Base-by-base conservation (phyloP, 2,113 vertebrate genomes). In the Elephas maximus region DNA sequence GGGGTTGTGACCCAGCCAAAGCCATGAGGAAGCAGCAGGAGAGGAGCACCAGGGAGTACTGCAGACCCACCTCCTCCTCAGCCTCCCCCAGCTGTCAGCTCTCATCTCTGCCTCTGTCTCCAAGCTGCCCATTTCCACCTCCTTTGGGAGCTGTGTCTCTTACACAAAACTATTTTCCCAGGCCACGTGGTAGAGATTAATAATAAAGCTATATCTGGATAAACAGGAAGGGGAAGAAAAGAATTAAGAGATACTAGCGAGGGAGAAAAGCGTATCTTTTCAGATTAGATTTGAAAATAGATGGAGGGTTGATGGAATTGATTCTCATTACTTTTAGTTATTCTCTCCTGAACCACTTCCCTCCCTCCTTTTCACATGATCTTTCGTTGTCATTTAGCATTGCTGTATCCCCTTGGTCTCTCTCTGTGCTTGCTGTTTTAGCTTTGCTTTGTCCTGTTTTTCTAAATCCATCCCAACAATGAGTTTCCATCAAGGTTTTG, bases 171-270 rank as follows among this genome's bases (percentile, higher is more conserved):
- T 80, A 41, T 81, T 93, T 94, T 95, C 85, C 88, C 90, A 71
- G 88, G 85, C 57, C 51, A 62, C 60, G 86, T 5, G 0, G 44
- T 86, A 33, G 78, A 95, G 81, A 91, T 93, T 97, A 97, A 96
- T 96, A 97, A 97, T 90, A 95, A 48, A 80, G 93, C 89, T 97
- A 85, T 83, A 86, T 30, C 33, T 2, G 0, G 78, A 93, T 97
- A 94, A 98, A 96, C 89, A 88, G 37, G 84, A 92, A 95, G 71
- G n/a, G 96, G 96, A 95, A 77, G 53, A 92, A 93, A 97, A 95
- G 96, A 98, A 96, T 97, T 97, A 98, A 97, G 97, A 98, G 97
- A 97, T 97, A 97, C 95, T 95, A 92, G 96, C 88, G 96, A 82
- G 78, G 73, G 63, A 44, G 24, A 93, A 97, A 93, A 96, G 69